Conservation (phyloP, 2,113 vertebrate genomes). For the Strigops habroptila region DNA sequence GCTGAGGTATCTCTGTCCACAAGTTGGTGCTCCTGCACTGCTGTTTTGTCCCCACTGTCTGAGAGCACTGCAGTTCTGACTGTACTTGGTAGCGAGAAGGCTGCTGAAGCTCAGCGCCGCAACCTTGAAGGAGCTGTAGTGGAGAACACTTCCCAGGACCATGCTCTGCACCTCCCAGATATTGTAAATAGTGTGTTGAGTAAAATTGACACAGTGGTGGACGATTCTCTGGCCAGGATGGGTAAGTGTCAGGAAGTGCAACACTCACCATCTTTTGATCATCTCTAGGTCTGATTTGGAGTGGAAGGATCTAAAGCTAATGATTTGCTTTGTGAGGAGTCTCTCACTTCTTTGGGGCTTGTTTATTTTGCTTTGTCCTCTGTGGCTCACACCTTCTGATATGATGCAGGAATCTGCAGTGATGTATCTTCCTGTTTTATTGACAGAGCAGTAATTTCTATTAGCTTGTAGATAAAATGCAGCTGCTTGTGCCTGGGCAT, state of each 20-base stretch:
- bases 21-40: constrained; percentile 69
- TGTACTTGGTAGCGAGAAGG: constrained; percentile 62
- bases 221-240: constrained; percentile 37
- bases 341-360: background rate
- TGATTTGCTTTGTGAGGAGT: background rate
- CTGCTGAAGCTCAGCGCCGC: background rate
- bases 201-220: constrained; percentile 63
- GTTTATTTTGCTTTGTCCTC: background rate
- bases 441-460: background rate
- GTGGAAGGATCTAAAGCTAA: background rate
- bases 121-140: background rate
- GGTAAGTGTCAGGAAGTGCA: constrained; percentile 36
- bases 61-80: constrained; percentile 76
- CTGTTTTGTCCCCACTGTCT: constrained; percentile 82
- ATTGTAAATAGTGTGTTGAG: constrained; percentile 78
- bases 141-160: constrained; percentile 21
- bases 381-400: background rate
- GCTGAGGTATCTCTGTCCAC: constrained; percentile 75
- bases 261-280: background rate
- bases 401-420: background rate
- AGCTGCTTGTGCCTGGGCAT: background rate
- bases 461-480: background rate
- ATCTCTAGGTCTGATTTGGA: background rate
- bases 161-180: constrained; percentile 71
- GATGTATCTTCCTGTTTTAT: background rate